A percentile compares a stretch with the other conserved stretches of the same genome.
Evolutionary conservation across 2,797 vertebrate species (phyloP).

Genomic region (Pangasius mekongensis): DNA sequence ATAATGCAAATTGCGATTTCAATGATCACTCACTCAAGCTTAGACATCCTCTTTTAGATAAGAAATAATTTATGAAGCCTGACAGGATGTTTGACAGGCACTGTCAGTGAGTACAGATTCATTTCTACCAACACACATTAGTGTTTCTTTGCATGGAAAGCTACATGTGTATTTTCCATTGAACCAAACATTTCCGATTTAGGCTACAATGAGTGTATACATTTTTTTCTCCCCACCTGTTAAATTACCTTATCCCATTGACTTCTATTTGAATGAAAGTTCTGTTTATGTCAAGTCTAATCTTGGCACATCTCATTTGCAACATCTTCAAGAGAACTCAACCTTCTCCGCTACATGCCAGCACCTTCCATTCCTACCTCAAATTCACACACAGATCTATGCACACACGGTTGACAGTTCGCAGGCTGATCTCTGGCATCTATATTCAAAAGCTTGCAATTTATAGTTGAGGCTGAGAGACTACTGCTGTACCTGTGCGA

Average conservation of each 20-base stretch:
- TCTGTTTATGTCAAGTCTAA: constrained; percentile 7
- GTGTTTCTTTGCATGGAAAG: constrained; percentile 5
- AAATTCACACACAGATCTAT: constrained; percentile 29
- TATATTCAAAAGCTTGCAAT: constrained; percentile 69
- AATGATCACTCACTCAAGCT: constrained; percentile 17
- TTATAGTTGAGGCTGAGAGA: constrained; percentile 54
- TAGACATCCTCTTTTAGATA: constrained; percentile 32
- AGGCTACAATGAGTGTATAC: background rate
- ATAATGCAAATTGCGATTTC: constrained; percentile 21
- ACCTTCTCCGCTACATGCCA: constrained; percentile 5
- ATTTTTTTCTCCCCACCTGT: background rate
- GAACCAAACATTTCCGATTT: constrained; percentile 3
- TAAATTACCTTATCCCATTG: background rate
- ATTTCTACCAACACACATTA: constrained; percentile 17
- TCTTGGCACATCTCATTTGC: constrained; percentile 35
- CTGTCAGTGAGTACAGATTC: constrained; percentile 3
- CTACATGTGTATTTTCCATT: background rate
- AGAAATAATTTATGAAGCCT: constrained; percentile 31
- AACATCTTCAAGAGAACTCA: constrained; percentile 26
- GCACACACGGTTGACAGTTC: constrained; percentile 34
- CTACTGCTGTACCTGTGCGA: constrained; percentile 26
- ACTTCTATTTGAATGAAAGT: constrained; percentile 24
- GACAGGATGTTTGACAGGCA: constrained; percentile 22
- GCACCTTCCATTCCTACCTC: background rate
- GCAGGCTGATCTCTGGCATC: constrained; percentile 52